Base-by-base conservation (phyloP, 2,888 invertebrate genomes). In the Melieria picta region DNA sequence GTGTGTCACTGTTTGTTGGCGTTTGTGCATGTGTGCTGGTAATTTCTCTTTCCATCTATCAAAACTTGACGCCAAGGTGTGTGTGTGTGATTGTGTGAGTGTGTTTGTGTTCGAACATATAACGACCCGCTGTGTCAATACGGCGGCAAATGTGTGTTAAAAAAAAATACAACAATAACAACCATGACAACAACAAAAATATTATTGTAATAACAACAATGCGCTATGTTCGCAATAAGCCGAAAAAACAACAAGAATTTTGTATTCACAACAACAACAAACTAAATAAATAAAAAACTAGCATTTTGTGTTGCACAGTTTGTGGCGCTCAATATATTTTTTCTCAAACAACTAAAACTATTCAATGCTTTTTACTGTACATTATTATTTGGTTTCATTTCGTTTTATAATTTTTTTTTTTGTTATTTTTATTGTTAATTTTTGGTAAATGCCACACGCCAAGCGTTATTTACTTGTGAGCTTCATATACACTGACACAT, bases 311-410 rank as follows among this genome's bases (percentile, higher is more conserved):
- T 65, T 72, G 61, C 71, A 74, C 70, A 72, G 73, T 74, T 74
- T 75, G 74, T 71, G 75, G 75, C 72, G 74, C 71, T 72, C 71
- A 74, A 74, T 75, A 66, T 74, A 71, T 75, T 75, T 66, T 52
- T 52, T 52, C 11, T 6, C 52, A 70, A 67, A 42, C 72, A 63
- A 50, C 52, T 67, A 71, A 69, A 74, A 74, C 60, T 45, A 52
- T 52, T 11, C 52, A 52, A 52, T 52, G 13, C n/a, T 52, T 52
- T 7, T 11, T 52, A 52, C 52, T 7, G 6, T 52, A 30, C 2
- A 3, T 52, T 52, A 4, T 52, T 52, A 52, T 52, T 52, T 7
- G 52, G 13, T 52, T 52, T 52, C 13, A 13, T 52, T 52, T 7
- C 50, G 1, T 52, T 11, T 52, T 6, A 13, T 52, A n/a, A 13